Evolutionary conservation across 2,113 vertebrate species (phyloP).

Genomic region (Myanophis thanlyinensis): DNA sequence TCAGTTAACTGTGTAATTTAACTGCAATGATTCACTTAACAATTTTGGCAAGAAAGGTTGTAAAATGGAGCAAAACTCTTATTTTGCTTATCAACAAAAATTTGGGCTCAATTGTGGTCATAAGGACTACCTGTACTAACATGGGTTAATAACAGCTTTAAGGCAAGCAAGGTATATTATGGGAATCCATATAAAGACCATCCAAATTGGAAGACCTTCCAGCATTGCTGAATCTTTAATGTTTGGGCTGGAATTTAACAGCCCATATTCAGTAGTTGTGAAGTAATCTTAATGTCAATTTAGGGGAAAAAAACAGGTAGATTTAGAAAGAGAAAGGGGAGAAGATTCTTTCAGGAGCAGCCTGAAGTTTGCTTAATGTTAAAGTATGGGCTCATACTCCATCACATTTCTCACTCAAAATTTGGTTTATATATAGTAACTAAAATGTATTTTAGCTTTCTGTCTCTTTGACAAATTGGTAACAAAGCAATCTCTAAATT

Average conservation of each 20-base stretch:
- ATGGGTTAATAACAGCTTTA: not conserved
- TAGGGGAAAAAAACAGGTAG: not conserved
- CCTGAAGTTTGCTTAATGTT: not conserved
- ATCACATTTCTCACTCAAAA: not conserved
- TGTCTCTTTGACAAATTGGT: not conserved
- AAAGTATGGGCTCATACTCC: not conserved
- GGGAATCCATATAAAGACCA: not conserved
- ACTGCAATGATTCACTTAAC: too few relatives aligned
- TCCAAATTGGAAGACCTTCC: not conserved
- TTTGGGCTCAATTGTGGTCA: not conserved
- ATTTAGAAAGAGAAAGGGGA: not conserved
- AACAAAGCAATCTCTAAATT: not conserved
- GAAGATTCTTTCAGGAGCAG: not conserved
- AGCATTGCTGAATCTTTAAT: not conserved
- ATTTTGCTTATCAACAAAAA: not conserved
- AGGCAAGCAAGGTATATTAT: not conserved
- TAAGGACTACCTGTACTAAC: not conserved
- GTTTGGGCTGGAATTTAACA: not conserved
- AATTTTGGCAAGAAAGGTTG: not conserved
- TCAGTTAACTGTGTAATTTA: not conserved
- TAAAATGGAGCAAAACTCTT: not conserved
- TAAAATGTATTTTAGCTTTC: not conserved
- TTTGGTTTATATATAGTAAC: not conserved
- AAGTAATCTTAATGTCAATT: not conserved
- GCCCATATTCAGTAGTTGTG: not conserved